These are phyloP conservation scores for Phenacoccus solenopsis DNA, from an alignment of 1,140 invertebrate genomes.

Conservation along the genomic window DNA sequence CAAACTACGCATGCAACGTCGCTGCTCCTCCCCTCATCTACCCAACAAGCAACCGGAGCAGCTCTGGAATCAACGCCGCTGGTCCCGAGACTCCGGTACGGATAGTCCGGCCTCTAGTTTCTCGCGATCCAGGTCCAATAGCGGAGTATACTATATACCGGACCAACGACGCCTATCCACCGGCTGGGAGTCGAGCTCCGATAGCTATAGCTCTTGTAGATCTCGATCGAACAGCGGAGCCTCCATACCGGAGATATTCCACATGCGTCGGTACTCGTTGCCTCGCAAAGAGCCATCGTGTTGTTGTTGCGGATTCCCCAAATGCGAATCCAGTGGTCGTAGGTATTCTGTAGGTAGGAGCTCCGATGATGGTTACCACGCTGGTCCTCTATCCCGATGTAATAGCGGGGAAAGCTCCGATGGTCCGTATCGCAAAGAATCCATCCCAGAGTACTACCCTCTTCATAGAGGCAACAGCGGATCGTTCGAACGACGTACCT, in stretches of 20 bases:
- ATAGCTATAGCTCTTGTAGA: slow-evolving; percentile 35
- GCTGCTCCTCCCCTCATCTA: slow-evolving; percentile 43
- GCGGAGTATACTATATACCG: slow-evolving; percentile 34
- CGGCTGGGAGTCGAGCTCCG: slow-evolving; percentile 35
- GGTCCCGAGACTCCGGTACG: slow-evolving; percentile 43
- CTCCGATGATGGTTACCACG: slow-evolving; percentile 16
- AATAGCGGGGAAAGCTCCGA: slow-evolving; percentile 17
- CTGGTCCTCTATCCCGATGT: slow-evolving; percentile 18
- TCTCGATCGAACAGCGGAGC: slow-evolving; percentile 35
- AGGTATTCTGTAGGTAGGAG: slow-evolving; percentile 16
- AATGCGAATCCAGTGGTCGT: slow-evolving; percentile 34
- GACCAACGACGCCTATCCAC: slow-evolving; percentile 34
- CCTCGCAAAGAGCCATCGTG: slow-evolving; percentile 29
- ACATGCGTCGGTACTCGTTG: slow-evolving; percentile 30
- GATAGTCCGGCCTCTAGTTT: slow-evolving; percentile 44
- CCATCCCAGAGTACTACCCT: slow-evolving; percentile 9
- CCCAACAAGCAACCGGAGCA: slow-evolving; percentile 38
- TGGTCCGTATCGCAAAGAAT: slow-evolving; percentile 20
- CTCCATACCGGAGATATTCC: slow-evolving; percentile 30
- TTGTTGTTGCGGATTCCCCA: slow-evolving; percentile 30
- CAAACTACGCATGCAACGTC: slow-evolving; percentile 36
- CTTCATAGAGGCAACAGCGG: slow-evolving; percentile 10
- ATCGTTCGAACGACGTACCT: slow-evolving; percentile 18
- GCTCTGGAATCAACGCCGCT: slow-evolving; percentile 42
- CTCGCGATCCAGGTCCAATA: slow-evolving; percentile 41